These are phyloP conservation scores for Phrynocephalus guinanensis DNA, from an alignment of 2,797 vertebrate genomes.

Conservation along the genomic window DNA sequence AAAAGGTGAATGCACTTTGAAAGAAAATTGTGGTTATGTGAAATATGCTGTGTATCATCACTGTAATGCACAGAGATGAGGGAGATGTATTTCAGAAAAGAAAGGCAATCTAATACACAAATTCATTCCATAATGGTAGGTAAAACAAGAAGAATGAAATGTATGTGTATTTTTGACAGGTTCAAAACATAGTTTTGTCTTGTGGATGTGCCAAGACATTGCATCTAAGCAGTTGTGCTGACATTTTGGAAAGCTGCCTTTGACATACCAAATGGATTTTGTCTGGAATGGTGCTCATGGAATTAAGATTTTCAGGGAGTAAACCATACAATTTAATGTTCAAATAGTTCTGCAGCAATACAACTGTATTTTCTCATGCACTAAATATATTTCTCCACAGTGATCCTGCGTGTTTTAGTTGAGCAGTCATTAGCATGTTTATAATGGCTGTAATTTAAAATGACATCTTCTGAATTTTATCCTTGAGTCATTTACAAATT, in stretches of 20 bases:
- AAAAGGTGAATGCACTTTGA: constrained; percentile 39
- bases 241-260: constrained; percentile 63
- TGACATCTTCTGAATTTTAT: constrained; percentile 86
- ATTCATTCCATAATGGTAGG: constrained; percentile 48
- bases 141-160: constrained; percentile 59
- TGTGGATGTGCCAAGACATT: constrained; percentile 54
- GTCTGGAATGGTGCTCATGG: constrained; percentile 70
- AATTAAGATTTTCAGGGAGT: constrained; percentile 79
- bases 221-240: constrained; percentile 56
- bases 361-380: constrained; percentile 78
- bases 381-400: constrained; percentile 81
- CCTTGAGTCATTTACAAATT: constrained; percentile 87
- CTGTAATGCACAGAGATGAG: constrained; percentile 61
- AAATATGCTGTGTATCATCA: constrained; percentile 11
- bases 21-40: constrained; percentile 46
- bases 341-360: constrained; percentile 79
- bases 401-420: constrained; percentile 82
- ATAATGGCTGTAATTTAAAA: constrained; percentile 88
- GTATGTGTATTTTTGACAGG: constrained; percentile 59
- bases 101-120: constrained; percentile 56
- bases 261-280: constrained; percentile 61
- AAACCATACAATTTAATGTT: constrained; percentile 80
- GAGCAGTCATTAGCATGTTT: constrained; percentile 86
- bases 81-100: constrained; percentile 52
- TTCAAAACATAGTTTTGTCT: constrained; percentile 60